phyloP scores from a whole-genome alignment of 2,888 invertebrate species.

The Mythimna vitellina region DNA sequence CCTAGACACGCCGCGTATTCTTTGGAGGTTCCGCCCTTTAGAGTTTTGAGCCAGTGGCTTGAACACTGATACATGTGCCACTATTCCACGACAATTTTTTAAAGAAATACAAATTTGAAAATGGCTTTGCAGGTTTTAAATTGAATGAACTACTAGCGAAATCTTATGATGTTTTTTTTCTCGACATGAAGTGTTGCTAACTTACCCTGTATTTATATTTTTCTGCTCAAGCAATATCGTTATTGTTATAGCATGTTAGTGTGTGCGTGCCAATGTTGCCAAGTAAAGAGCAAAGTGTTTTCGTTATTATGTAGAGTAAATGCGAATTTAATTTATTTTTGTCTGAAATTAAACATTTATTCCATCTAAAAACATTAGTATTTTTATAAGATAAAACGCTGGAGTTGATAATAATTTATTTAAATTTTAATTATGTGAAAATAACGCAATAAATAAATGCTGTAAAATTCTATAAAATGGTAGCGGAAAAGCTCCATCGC shows the following conservation, averaged over 20 bases:
- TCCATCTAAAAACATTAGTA: background rate
- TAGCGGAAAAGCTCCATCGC: background rate
- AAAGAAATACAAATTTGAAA: too few relatives aligned
- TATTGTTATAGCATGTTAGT: slow-evolving; percentile 51
- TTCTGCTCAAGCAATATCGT: slow-evolving; percentile 57
- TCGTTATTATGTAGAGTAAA: slow-evolving; percentile 9
- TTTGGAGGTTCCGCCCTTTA: too few relatives aligned
- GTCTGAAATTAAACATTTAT: slow-evolving; percentile 4
- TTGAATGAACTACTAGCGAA: too few relatives aligned
- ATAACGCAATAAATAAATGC: slow-evolving; percentile 1
- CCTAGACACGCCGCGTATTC: too few relatives aligned
- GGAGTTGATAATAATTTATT: background rate
- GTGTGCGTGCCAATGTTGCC: slow-evolving; percentile 68
- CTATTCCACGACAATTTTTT: too few relatives aligned
- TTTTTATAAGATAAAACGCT: slow-evolving; percentile 10
- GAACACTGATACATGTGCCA: too few relatives aligned
- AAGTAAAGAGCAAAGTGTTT: slow-evolving; percentile 47
- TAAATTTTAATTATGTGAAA: background rate
- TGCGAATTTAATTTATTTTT: slow-evolving; percentile 22
- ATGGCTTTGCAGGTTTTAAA: too few relatives aligned
- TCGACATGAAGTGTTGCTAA: too few relatives aligned
- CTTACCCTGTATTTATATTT: slow-evolving; percentile 3
- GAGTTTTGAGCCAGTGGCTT: too few relatives aligned
- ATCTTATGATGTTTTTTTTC: too few relatives aligned
- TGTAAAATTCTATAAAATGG: slow-evolving; percentile 9